These are phyloP conservation scores for Plagodis pulveraria DNA, from an alignment of 2,888 invertebrate genomes.

Conservation along the genomic window DNA sequence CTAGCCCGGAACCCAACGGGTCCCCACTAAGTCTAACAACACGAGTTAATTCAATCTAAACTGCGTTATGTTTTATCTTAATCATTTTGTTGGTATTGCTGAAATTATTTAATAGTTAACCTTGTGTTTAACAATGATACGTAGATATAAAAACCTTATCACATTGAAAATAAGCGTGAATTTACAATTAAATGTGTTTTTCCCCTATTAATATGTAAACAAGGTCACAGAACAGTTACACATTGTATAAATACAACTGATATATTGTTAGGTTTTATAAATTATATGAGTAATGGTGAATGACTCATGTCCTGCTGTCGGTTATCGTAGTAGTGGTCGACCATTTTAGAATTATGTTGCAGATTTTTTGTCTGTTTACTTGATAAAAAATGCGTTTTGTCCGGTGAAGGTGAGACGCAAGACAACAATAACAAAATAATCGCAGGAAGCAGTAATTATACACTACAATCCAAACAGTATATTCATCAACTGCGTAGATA, in stretches of 20 bases:
- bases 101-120: too few species aligned
- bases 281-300: not conserved
- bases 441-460: slow-evolving; percentile 64
- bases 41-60: too few species aligned
- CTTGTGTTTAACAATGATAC: too few species aligned
- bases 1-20: too few species aligned
- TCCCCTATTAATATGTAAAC: slow-evolving; percentile 4
- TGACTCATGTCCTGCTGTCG: slow-evolving; percentile 3
- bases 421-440: slow-evolving; percentile 54
- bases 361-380: slow-evolving; percentile 42
- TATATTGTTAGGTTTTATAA: not conserved
- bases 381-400: slow-evolving; percentile 41
- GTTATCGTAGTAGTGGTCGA: slow-evolving; percentile 15
- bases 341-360: slow-evolving; percentile 19
- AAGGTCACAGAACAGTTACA: slow-evolving; percentile 8
- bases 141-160: too few species aligned
- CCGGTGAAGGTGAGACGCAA: slow-evolving; percentile 49
- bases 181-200: not conserved
- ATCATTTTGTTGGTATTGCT: too few species aligned
- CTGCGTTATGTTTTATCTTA: too few species aligned
- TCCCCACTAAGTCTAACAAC: too few species aligned
- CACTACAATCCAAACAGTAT: slow-evolving; percentile 22
- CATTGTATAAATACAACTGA: not conserved
- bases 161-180: too few species aligned
- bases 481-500: slow-evolving; percentile 5